phyloP scores from a whole-genome alignment of 2,113 vertebrate species.

The Lepus timidus region DNA sequence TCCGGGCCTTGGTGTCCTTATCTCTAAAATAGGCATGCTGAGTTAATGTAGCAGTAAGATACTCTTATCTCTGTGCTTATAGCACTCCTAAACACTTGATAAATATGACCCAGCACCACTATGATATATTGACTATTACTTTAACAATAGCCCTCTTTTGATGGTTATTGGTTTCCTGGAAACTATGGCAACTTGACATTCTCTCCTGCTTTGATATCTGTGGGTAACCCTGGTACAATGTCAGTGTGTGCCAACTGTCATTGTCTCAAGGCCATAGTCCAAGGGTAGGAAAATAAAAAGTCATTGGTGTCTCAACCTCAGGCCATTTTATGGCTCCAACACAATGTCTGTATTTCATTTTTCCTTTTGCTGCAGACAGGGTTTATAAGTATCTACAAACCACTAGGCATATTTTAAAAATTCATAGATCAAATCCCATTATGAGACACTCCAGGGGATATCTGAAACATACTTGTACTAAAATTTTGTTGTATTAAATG shows the following conservation, averaged over 20 bases:
- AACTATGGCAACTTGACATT: background rate
- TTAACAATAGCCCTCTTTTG: constrained; percentile 3
- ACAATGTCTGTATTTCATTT: background rate
- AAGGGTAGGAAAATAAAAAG: background rate
- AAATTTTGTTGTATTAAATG: constrained; percentile 46
- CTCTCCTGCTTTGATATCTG: too few relatives aligned
- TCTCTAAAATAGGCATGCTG: background rate
- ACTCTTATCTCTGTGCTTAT: background rate
- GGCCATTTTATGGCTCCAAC: background rate
- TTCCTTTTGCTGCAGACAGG: background rate
- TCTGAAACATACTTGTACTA: constrained; percentile 34
- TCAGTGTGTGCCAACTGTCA: background rate
- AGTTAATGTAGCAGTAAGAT: background rate
- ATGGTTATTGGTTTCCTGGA: background rate
- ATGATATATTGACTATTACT: background rate
- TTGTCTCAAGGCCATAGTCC: background rate
- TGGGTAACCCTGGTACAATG: background rate
- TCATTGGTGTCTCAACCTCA: background rate
- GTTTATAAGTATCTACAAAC: constrained; percentile 48
- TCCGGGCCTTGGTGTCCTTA: background rate
- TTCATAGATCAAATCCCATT: constrained; percentile 44
- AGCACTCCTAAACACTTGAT: background rate
- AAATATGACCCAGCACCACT: background rate
- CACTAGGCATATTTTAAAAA: constrained; percentile 14
- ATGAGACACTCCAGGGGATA: constrained; percentile 46